Evolutionary conservation across 2,888 invertebrate genomes (phyloP), one percentile per base, ranked within the genome.

Genomic region (Limnephilus rhombicus): DNA sequence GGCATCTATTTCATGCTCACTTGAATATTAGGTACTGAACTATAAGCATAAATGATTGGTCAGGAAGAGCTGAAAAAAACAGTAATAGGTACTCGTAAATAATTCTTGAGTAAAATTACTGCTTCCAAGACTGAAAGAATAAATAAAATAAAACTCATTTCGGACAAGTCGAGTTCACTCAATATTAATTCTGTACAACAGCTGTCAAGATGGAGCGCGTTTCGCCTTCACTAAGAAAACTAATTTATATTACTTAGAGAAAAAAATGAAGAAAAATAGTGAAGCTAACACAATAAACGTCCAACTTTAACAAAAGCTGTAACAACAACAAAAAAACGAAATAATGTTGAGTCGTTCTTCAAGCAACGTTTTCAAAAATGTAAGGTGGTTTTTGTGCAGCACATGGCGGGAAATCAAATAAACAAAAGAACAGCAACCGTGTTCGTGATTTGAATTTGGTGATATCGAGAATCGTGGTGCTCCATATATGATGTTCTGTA

Each of bases 401-500:
- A 37, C 11, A 41, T 18, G 85, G 85, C 85, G 85, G 45, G 41
- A 85, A 86, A 45, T 49, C 12, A 86, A 49, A 86, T 12, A 49
- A 86, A 86, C 45, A 86, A 86, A 86, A 85, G 41, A 85, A 85
- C 85, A 41, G 45, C 86, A 49, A 49, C 29, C 41, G 45, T 29
- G 86, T 86, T 86, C 86, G 86, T 49, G 86, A 86, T 86, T 37
- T 45, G 86, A 86, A 86, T 86, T 86, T 49, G 45, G 86, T 45
- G 86, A 86, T 86, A 86, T 86, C 41, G 86, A 86, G 49, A 86
- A 86, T 86, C 45, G 86, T 86, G 86, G 86, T 86, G 86, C 86
- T 86, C 86, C 86, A 86, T 49, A 86, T 86, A 29, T 86, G 86
- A 86, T 13, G 86, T 86, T 29, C 29, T 45, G 86, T 34, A 31